Conservation (phyloP, 2,888 invertebrate species). For the Chelonus formosanus region DNA sequence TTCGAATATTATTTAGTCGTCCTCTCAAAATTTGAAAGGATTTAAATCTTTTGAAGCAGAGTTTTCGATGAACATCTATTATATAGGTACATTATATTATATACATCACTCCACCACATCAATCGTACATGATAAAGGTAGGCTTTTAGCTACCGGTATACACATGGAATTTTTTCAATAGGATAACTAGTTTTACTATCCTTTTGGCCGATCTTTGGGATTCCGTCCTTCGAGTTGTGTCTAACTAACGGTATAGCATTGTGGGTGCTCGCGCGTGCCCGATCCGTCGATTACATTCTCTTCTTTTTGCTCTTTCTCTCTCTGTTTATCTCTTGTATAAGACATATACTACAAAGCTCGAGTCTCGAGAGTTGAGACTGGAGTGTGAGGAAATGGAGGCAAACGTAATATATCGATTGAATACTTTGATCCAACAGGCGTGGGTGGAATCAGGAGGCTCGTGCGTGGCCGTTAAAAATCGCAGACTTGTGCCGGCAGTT, state of each 20-base stretch:
- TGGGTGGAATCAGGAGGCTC: constrained; percentile 32
- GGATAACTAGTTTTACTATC: constrained; percentile 52
- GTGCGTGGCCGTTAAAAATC: constrained; percentile 34
- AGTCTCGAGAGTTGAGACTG: neutral
- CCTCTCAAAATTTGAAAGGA: too few species aligned
- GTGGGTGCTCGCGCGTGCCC: constrained; percentile 33
- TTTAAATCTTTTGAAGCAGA: too few species aligned
- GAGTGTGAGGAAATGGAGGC: too few species aligned
- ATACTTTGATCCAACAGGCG: constrained; percentile 4
- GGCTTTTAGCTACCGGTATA: constrained; percentile 22
- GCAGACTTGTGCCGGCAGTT: constrained; percentile 18
- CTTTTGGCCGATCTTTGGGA: constrained; percentile 45
- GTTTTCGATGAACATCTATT: too few species aligned
- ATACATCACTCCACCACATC: neutral
- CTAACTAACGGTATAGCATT: constrained; percentile 36
- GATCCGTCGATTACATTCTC: constrained; percentile 30
- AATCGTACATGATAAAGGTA: neutral
- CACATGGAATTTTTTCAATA: constrained; percentile 27
- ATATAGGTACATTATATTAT: too few species aligned
- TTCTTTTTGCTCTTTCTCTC: constrained; percentile 7
- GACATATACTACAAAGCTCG: too few species aligned
- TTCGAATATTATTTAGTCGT: too few species aligned
- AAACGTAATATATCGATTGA: neutral
- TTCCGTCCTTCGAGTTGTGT: constrained; percentile 27
- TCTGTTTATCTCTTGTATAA: neutral